phyloP scores from a whole-genome alignment of 1,140 invertebrate genomes.

The Stegodyphus dumicola region DNA sequence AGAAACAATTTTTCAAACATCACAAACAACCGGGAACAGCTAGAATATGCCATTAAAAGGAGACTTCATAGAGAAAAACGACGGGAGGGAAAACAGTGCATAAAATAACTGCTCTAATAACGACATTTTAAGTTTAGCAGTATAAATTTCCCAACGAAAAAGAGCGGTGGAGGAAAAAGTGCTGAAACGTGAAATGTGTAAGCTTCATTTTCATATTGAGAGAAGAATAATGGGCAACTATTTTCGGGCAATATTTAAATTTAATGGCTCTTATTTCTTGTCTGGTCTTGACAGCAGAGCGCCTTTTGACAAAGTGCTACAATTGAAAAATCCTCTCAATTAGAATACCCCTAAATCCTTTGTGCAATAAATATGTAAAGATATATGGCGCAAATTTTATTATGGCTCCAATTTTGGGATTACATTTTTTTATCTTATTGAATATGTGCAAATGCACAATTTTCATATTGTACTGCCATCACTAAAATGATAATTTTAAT shows the following conservation, averaged over 20 bases:
- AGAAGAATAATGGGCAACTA: neutral
- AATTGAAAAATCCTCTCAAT: constrained; percentile 5
- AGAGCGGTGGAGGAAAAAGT: neutral
- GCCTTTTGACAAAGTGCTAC: constrained; percentile 28
- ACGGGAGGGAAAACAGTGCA: too few species aligned
- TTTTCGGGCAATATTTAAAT: constrained; percentile 29
- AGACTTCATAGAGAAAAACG: neutral
- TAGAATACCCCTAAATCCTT: constrained; percentile 23
- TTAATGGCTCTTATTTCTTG: constrained; percentile 34
- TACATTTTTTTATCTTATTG: too few species aligned
- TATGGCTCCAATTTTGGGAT: too few species aligned
- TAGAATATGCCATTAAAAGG: neutral
- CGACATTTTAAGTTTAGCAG: too few species aligned
- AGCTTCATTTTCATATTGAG: neutral
- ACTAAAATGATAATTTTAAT: too few species aligned
- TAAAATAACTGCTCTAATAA: too few species aligned
- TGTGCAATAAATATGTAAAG: constrained; percentile 18
- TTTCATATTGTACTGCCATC: too few species aligned
- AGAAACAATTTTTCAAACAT: too few species aligned
- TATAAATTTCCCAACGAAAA: too few species aligned
- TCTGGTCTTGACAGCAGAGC: constrained; percentile 27
- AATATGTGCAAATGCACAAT: too few species aligned
- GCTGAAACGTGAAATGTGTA: neutral
- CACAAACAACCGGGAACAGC: too few species aligned
- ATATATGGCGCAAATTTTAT: too few species aligned